Evolutionary conservation across 2,888 invertebrate species (phyloP).

Genomic region (Lycaena phlaeas): DNA sequence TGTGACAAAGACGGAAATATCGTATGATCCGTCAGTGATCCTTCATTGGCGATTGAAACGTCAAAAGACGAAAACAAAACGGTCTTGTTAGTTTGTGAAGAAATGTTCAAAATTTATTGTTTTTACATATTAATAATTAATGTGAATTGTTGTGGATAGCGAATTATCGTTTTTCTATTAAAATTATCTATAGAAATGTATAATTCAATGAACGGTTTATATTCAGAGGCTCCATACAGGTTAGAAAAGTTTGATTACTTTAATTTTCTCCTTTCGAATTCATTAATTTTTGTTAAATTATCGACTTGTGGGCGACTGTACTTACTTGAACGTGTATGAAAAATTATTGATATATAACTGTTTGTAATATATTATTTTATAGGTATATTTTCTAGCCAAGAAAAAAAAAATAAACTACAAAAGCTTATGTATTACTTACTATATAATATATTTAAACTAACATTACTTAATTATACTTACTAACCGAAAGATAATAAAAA

Average conservation of each 20-base stretch:
- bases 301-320: too few relatives aligned
- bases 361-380: too few relatives aligned
- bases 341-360: too few relatives aligned
- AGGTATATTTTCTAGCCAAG: too few relatives aligned
- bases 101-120: conserved; percentile 35
- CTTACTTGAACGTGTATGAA: too few relatives aligned
- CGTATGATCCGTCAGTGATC: conserved; percentile 57
- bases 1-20: conserved; percentile 37
- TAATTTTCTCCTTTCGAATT: conserved; percentile 7
- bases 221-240: conserved; percentile 57
- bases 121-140: conserved; percentile 24
- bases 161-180: conserved; percentile 26
- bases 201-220: conserved; percentile 56
- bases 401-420: too few relatives aligned
- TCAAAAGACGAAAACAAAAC: conserved; percentile 49
- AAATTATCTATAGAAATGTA: conserved; percentile 42
- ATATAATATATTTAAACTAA: too few relatives aligned
- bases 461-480: too few relatives aligned
- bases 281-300: too few relatives aligned
- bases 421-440: too few relatives aligned
- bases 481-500: too few relatives aligned
- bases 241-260: conserved; percentile 33
- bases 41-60: conserved; percentile 40
- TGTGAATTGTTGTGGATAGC: conserved; percentile 26
- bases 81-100: conserved; percentile 25